Evolutionary conservation across 2,888 invertebrate species (phyloP), one percentile per base, ranked within the genome.

Genomic region (Hydriomena furcata): DNA sequence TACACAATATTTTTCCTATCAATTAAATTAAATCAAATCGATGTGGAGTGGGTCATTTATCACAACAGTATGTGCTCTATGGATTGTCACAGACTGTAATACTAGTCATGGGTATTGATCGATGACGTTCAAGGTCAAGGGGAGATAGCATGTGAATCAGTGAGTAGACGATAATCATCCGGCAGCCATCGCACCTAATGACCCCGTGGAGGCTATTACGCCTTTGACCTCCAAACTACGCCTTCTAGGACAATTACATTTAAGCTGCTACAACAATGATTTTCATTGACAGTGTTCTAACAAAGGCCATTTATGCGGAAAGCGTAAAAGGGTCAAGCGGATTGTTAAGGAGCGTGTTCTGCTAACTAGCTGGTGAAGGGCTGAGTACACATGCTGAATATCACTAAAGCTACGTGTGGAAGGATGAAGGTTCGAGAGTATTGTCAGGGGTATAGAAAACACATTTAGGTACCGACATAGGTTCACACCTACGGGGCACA

Each of bases 401-500:
- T 64, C 36, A 47, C 48, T 63, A 54, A 60, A n/a, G n/a, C 78
- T 81, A 80, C 75, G 66, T 76, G 77, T 73, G 60, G 65, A 65
- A 67, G 67, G 65, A 67, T 66, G 80, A 77, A 79, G 73, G 60
- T 69, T 64, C 55, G 66, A 68, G 42, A 55, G 69, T 65, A 65
- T 60, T 64, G 63, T 63, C 65, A 66, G 71, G 51, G 65, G 63
- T 63, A 68, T 60, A 73, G 66, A 59, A 61, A 65, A 67, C 69
- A 79, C 76, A 79, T 71, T 69, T 50, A 59, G 55, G 57, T 65
- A 76, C 73, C 73, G 73, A 76, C 72, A 79, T 72, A 78, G 78
- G 74, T 69, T 74, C 77, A 85, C 79, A 84, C 86, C 85, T 88
- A 90, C 76, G 68, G 85, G 88, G 80, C 78, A 78, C 74, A 79